Evolutionary conservation across 30 jellyfish, hydroid and myxozoan genomes (phyloP).

Genomic region (Pelagia noctiluca): DNA sequence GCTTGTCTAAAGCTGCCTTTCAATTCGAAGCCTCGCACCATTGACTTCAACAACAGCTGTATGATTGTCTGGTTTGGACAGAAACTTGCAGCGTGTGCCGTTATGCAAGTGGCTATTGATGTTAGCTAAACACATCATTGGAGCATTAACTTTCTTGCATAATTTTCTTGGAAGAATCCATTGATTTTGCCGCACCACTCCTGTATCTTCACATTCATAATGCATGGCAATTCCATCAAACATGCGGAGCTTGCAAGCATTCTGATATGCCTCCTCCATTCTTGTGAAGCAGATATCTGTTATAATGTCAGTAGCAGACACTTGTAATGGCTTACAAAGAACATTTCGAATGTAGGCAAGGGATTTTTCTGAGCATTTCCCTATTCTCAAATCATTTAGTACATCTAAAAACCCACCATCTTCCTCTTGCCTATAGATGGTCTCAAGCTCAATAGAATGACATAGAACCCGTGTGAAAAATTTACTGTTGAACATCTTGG

Average conservation of each 20-base stretch:
- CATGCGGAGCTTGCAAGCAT: slow-evolving; percentile 24
- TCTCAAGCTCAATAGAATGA: no score
- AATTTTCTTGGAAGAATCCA: slow-evolving; percentile 2
- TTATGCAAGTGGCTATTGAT: background rate
- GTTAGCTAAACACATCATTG: slow-evolving; percentile 14
- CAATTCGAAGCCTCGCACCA: slow-evolving; percentile 8
- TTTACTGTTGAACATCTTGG: slow-evolving; percentile 3
- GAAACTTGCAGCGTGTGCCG: slow-evolving; percentile 23
- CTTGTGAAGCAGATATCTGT: slow-evolving; percentile 11
- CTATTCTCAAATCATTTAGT: slow-evolving; percentile 1
- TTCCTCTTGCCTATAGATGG: slow-evolving; percentile 6
- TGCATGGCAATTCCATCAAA: slow-evolving; percentile 1
- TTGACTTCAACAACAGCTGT: slow-evolving; percentile 1
- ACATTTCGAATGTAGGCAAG: slow-evolving; percentile 1
- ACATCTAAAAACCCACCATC: slow-evolving; percentile 1
- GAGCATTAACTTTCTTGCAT: background rate
- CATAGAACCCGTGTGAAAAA: background rate
- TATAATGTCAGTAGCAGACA: background rate
- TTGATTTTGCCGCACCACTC: background rate
- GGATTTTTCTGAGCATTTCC: slow-evolving; percentile 5
- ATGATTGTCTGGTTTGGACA: slow-evolving; percentile 9
- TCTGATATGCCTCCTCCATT: slow-evolving; percentile 6
- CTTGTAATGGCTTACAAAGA: slow-evolving; percentile 1
- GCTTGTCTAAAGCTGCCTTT: slow-evolving; percentile 7
- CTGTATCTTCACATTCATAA: slow-evolving; percentile 14